Evolutionary conservation across 2,888 invertebrate species (phyloP).

Genomic region (Diaphora mendica): DNA sequence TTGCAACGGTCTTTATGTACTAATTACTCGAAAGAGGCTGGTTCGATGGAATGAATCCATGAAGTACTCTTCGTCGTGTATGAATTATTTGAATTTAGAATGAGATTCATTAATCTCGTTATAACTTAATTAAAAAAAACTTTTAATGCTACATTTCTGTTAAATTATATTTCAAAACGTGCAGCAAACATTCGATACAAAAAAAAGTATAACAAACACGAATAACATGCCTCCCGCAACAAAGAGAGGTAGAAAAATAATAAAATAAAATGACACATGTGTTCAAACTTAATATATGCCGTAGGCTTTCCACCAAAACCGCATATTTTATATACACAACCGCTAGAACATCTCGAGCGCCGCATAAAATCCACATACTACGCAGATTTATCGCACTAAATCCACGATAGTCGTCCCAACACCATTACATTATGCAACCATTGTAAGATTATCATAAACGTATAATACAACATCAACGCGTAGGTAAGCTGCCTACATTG

Average conservation of each 20-base stretch:
- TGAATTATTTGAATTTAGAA: too few relatives aligned
- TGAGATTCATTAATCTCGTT: too few relatives aligned
- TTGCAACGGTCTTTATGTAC: too few relatives aligned
- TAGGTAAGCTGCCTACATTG: slow-evolving; percentile 52
- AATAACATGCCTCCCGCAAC: not conserved
- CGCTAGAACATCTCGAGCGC: slow-evolving; percentile 48
- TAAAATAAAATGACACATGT: not conserved
- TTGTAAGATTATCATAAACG: slow-evolving; percentile 81
- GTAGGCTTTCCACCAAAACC: slow-evolving; percentile 13
- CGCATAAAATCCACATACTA: slow-evolving; percentile 68
- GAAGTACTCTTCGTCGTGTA: too few relatives aligned
- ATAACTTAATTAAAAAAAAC: too few relatives aligned
- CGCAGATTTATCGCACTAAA: slow-evolving; percentile 72
- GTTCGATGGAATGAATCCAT: too few relatives aligned
- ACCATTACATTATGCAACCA: slow-evolving; percentile 81
- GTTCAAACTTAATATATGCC: not conserved
- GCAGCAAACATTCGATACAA: not conserved
- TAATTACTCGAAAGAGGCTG: too few relatives aligned
- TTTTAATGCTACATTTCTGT: too few relatives aligned
- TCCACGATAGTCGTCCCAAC: slow-evolving; percentile 65
- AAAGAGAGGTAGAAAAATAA: not conserved
- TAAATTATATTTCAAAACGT: too few relatives aligned
- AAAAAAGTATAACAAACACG: not conserved
- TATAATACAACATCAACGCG: slow-evolving; percentile 60
- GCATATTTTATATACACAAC: slow-evolving; percentile 39